Evolutionary conservation across 2,888 invertebrate species (phyloP).

Genomic region (Standfussiana lucernea): DNA sequence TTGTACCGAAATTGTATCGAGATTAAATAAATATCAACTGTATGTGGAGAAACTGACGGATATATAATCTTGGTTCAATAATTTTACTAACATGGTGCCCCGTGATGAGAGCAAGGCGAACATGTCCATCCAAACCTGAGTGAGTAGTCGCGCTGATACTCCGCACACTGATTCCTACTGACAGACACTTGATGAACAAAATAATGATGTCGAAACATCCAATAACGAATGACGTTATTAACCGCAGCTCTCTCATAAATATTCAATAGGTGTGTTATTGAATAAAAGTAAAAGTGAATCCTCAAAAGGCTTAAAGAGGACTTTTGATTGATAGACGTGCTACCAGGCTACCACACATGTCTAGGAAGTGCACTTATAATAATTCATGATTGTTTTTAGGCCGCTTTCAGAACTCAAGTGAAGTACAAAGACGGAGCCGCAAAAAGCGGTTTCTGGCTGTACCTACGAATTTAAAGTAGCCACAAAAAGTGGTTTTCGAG

Average conservation of each 20-base stretch:
- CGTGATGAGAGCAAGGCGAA: slow-evolving; percentile 74
- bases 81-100: slow-evolving; percentile 37
- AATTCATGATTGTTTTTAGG: slow-evolving; percentile 74
- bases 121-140: slow-evolving; percentile 78
- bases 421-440: slow-evolving; percentile 38
- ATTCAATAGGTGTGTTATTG: slow-evolving; percentile 84
- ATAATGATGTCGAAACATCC: slow-evolving; percentile 80
- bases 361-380: slow-evolving; percentile 78
- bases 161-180: slow-evolving; percentile 73
- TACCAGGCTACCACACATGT: slow-evolving; percentile 71
- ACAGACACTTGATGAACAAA: slow-evolving; percentile 77
- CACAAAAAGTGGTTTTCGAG: slow-evolving; percentile 54
- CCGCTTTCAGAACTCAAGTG: slow-evolving; percentile 42
- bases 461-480: slow-evolving; percentile 47
- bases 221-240: slow-evolving; percentile 81
- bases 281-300: slow-evolving; percentile 89
- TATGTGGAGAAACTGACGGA: slow-evolving; percentile 46
- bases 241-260: slow-evolving; percentile 80
- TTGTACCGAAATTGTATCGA: slow-evolving; percentile 34
- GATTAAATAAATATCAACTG: slow-evolving; percentile 27
- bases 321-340: slow-evolving; percentile 77
- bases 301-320: slow-evolving; percentile 76
- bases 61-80: slow-evolving; percentile 44
- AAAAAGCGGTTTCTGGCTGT: slow-evolving; percentile 57
- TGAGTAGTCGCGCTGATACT: slow-evolving; percentile 79